Base-by-base conservation (phyloP, 2,113 vertebrate genomes). In the Tauraco erythrolophus region DNA sequence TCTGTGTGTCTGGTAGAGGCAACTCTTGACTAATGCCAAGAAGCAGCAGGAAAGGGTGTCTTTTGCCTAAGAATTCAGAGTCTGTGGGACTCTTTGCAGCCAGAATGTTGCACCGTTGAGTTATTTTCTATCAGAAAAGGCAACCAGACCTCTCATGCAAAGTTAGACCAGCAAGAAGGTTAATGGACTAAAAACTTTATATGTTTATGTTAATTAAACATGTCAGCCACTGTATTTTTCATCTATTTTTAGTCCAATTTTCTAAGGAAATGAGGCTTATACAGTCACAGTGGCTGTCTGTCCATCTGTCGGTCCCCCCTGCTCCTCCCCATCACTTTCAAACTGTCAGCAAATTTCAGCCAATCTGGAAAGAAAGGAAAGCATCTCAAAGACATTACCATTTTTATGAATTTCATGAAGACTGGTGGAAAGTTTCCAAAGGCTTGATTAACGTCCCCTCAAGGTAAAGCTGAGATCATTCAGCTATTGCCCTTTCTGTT, bases 341-440 rank as follows among this genome's bases (percentile, higher is more conserved):
- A 94, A 89, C 46, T 75, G 58, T 75, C 80, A 87, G 58, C 86
- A 78, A 62, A 81, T 92, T 94, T 91, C 64, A 94, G 48, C 76
- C 68, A 62, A 27, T 77, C 53, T 94, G 61, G 48, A 87, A 92
- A 75, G 76, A 84, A 74, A 75, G 48, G 25, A 62, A 84, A 84
- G 39, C 5, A 50, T 89, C 62, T 53, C 60, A 39, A 82, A 87
- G 51, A 28, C 27, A 22, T 80, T 37, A 30, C 7, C 11, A 43
- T 70, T 87, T 87, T 71, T 48, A 75, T 51, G n/a, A 68, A 82
- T 89, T 91, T 87, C 56, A 57, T 58, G 35, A 84, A 61, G 53
- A 66, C 57, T 50, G 37, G 46, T 89, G 64, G 56, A 91, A 92
- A 58, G 81, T 81, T 84, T 68, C 64, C 79, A 74, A n/a, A 88